phyloP scores from a whole-genome alignment of 2,888 invertebrate species.

The Notodonta ziczac region DNA sequence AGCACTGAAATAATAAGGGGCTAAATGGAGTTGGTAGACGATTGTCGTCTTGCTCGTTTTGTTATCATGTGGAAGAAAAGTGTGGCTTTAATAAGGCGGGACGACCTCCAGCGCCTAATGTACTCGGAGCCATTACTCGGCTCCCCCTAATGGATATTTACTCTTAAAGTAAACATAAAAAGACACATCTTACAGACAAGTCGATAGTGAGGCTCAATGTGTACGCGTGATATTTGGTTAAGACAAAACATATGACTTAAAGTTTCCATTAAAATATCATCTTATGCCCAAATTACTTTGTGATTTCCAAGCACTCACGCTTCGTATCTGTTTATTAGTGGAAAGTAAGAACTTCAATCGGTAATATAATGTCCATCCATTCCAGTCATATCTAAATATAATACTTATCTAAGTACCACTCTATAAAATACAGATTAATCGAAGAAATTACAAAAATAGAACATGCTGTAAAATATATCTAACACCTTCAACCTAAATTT shows the following conservation, averaged over 20 bases:
- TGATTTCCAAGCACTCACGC: slow-evolving; percentile 14
- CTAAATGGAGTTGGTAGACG: slow-evolving; percentile 30
- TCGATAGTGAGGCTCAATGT: slow-evolving; percentile 46
- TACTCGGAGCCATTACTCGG: slow-evolving; percentile 64
- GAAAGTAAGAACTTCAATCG: slow-evolving; percentile 14
- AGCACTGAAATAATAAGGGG: slow-evolving; percentile 25
- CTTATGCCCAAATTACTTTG: slow-evolving; percentile 20
- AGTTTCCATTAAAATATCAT: slow-evolving; percentile 19
- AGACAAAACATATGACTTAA: slow-evolving; percentile 20
- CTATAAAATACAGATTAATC: neutral
- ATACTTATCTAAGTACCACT: slow-evolving; percentile 5
- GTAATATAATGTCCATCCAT: slow-evolving; percentile 15
- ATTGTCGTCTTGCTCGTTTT: slow-evolving; percentile 42
- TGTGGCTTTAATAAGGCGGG: slow-evolving; percentile 57
- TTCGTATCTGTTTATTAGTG: slow-evolving; percentile 11
- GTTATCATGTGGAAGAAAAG: slow-evolving; percentile 49
- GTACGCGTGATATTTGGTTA: slow-evolving; percentile 18
- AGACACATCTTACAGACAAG: slow-evolving; percentile 61
- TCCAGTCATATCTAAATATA: slow-evolving; percentile 13
- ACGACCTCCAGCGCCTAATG: slow-evolving; percentile 64
- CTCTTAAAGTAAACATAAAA: slow-evolving; percentile 68
- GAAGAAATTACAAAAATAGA: neutral
- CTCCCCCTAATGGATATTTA: slow-evolving; percentile 73
- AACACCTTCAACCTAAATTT: slow-evolving; percentile 13
- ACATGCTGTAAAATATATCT: slow-evolving; percentile 12